These are phyloP conservation scores for Dolichopus griseipennis DNA, from an alignment of 2,888 invertebrate species.

Conservation along the genomic window DNA sequence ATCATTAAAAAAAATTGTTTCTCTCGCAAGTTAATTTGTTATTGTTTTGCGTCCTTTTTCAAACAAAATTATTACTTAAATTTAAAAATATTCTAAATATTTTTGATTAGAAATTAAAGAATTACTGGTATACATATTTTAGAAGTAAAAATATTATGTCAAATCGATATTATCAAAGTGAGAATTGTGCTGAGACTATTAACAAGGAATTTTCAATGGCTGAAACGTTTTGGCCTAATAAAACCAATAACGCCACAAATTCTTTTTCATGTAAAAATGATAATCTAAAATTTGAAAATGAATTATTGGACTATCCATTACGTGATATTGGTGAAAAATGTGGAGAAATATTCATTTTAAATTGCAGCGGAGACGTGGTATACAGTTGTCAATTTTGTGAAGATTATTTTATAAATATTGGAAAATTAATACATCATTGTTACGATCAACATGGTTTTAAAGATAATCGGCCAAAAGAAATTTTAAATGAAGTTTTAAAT, in stretches of 20 bases:
- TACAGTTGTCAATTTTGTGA: slow-evolving; percentile 4
- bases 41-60: slow-evolving; percentile 6
- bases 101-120: not conserved
- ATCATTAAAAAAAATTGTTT: not conserved
- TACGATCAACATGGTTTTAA: not conserved
- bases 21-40: slow-evolving; percentile 1
- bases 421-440: slow-evolving; percentile 2
- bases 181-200: slow-evolving; percentile 3
- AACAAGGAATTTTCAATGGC: slow-evolving; percentile 6
- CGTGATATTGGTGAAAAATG: not conserved
- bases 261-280: not conserved
- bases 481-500: not conserved
- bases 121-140: not conserved
- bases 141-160: not conserved
- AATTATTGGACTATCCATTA: not conserved
- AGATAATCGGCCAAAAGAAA: slow-evolving; percentile 1
- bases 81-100: not conserved
- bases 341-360: not conserved
- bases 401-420: not conserved
- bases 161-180: slow-evolving; percentile 3
- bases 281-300: not conserved
- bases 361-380: not conserved
- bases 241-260: not conserved
- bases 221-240: not conserved
- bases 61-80: slow-evolving; percentile 6